These are phyloP conservation scores for Trachops cirrhosus DNA, from an alignment of 2,797 vertebrate species.

Conservation along the genomic window DNA sequence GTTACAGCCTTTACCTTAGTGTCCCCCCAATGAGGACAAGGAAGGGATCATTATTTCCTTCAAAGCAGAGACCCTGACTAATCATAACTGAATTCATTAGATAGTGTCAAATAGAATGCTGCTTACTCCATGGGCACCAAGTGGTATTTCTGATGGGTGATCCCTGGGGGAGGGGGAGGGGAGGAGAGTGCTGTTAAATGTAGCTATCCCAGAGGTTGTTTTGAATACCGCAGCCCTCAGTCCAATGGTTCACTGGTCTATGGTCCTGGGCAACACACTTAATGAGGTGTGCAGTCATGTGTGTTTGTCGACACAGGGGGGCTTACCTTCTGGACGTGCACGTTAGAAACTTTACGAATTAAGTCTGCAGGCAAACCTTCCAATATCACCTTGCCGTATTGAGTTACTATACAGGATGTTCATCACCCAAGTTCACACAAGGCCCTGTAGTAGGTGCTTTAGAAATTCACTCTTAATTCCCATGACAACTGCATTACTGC, in stretches of 20 bases:
- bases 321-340: background rate
- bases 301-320: background rate
- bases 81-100: background rate
- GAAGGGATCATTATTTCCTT: background rate
- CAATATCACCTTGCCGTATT: background rate
- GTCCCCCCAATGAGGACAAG: background rate
- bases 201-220: background rate
- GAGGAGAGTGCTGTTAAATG: background rate
- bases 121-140: background rate
- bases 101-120: background rate
- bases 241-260: background rate
- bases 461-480: slow-evolving; percentile 22
- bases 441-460: background rate
- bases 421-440: background rate
- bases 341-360: background rate
- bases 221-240: background rate
- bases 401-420: background rate
- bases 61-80: background rate
- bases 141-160: background rate
- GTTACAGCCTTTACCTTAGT: background rate
- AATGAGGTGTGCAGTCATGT: background rate
- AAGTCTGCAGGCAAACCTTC: background rate
- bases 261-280: background rate
- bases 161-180: background rate
- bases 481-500: background rate